Conservation (phyloP, 1,140 invertebrate genomes). For the Calliphora vicina region DNA sequence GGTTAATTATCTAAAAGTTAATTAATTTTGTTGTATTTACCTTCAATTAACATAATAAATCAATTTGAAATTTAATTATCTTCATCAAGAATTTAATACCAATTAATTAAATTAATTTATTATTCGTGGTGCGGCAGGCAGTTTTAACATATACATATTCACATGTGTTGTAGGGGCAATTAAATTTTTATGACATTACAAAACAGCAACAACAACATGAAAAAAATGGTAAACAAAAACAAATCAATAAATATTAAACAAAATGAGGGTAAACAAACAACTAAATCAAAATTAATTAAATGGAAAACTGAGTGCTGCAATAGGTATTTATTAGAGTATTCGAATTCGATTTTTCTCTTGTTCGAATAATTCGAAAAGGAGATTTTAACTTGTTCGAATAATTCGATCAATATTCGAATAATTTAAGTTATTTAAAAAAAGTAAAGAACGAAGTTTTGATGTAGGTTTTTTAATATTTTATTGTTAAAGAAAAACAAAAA, state of each 20-base stretch:
- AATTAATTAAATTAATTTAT: not conserved
- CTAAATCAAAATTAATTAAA: not conserved
- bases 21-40: not conserved
- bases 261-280: not conserved
- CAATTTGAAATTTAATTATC: not conserved
- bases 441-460: too few species aligned
- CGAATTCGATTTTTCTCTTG: too few species aligned
- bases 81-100: not conserved
- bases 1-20: not conserved
- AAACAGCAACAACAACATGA: too few species aligned
- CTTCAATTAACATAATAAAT: not conserved
- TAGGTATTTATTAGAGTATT: too few species aligned
- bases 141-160: not conserved
- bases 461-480: too few species aligned
- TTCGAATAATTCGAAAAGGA: too few species aligned
- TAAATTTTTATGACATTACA: not conserved
- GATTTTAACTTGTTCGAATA: too few species aligned
- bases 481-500: too few species aligned
- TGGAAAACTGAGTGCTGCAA: too few species aligned
- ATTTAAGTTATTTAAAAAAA: too few species aligned
- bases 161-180: not conserved
- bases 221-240: too few species aligned
- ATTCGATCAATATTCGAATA: too few species aligned
- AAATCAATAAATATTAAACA: not conserved
- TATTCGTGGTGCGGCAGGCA: not conserved